Evolutionary conservation across 2,113 vertebrate genomes (phyloP).

Genomic region (Rhipidura dahli): DNA sequence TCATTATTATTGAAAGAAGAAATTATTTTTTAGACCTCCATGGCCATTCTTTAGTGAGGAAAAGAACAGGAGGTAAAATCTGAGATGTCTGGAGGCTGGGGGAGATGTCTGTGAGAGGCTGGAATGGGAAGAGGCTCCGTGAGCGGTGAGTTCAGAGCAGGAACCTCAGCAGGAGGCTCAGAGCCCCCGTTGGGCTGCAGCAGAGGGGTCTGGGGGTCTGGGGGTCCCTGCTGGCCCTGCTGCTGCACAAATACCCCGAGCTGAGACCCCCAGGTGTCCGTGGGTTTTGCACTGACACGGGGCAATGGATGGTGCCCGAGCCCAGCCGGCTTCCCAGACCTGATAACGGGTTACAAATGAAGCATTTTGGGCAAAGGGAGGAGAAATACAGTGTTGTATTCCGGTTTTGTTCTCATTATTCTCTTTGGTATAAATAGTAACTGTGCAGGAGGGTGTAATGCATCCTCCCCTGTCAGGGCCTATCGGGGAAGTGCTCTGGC

Average conservation of each 20-base stretch:
- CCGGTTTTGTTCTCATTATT: background rate
- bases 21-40: background rate
- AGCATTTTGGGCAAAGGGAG: background rate
- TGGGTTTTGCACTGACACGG: background rate
- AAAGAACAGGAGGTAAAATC: too few species aligned
- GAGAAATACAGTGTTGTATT: background rate
- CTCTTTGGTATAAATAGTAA: background rate
- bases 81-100: rapidly evolving
- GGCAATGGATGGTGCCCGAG: background rate
- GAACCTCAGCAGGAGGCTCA: background rate
- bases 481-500: background rate
- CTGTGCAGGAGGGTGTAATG: background rate
- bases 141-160: background rate
- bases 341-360: background rate
- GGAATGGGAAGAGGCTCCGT: background rate
- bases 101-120: background rate
- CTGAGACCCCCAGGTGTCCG: rapidly evolving
- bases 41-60: rapidly evolving
- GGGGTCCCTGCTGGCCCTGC: background rate
- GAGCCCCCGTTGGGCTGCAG: background rate
- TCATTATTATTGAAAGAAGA: background rate
- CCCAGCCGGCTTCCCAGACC: background rate
- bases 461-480: background rate
- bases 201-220: background rate
- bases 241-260: rapidly evolving